Percentiles rank a stretch among this genome's conserved stretches.
These are phyloP conservation scores for Hypsopygia costalis DNA, from an alignment of 2,888 invertebrate species.

Conservation along the genomic window DNA sequence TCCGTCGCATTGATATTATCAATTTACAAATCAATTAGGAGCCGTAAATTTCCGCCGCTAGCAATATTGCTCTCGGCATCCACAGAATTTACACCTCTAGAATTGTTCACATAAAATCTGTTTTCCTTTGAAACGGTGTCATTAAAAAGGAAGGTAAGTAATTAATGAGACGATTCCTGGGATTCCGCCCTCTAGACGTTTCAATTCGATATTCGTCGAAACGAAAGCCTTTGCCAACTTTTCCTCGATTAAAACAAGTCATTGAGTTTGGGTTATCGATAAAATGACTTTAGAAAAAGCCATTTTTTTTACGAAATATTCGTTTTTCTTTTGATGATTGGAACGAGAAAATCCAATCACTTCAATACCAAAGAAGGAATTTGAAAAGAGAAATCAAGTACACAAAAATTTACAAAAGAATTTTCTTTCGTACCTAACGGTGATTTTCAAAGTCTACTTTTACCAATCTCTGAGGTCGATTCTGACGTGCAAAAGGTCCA, in stretches of 20 bases:
- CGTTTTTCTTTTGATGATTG: not conserved
- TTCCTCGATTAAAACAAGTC: not conserved
- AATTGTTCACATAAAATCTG: not conserved
- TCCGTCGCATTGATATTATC: constrained; percentile 7
- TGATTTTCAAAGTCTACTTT: too few relatives aligned
- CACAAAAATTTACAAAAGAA: too few relatives aligned
- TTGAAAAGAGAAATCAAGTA: too few relatives aligned
- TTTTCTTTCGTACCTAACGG: too few relatives aligned
- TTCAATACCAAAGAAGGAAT: too few relatives aligned
- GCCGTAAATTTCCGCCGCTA: constrained; percentile 8
- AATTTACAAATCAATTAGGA: constrained; percentile 15
- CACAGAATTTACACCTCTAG: not conserved
- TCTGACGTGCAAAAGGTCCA: too few relatives aligned
- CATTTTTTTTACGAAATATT: not conserved
- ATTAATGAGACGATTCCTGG: not conserved
- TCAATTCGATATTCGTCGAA: constrained; percentile 3
- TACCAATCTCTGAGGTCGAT: too few relatives aligned
- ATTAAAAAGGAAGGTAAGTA: not conserved
- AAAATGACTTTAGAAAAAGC: not conserved
- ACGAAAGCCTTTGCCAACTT: constrained; percentile 2
- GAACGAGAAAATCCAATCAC: constrained; percentile 7
- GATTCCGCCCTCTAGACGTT: constrained; percentile 1
- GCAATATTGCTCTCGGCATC: not conserved
- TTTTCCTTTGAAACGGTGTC: not conserved
- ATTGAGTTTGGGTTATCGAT: not conserved